Evolutionary conservation across 2,113 vertebrate species (phyloP).

Genomic region (Perca fluviatilis): DNA sequence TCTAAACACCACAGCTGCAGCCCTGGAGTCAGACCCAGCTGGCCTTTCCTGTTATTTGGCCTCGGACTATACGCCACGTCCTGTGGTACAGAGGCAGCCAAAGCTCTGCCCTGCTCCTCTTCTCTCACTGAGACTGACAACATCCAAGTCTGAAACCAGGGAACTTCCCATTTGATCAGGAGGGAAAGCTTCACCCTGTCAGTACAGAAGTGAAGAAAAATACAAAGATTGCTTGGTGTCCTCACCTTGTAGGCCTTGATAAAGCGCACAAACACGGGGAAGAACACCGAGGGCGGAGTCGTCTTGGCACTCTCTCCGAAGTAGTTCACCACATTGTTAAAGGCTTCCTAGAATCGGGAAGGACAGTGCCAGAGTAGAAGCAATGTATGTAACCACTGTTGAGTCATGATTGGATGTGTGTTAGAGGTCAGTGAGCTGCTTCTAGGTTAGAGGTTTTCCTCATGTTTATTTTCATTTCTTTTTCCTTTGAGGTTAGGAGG

Average conservation of each 20-base stretch:
- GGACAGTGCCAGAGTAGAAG: conserved; percentile 41
- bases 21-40: conserved; percentile 79
- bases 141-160: conserved; percentile 31
- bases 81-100: conserved; percentile 69
- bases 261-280: conserved; percentile 96
- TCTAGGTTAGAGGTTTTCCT: conserved; percentile 17
- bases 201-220: neutral
- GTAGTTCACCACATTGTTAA: conserved; percentile 94
- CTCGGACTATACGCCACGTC: conserved; percentile 70
- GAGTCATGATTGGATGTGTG: conserved; percentile 18
- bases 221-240: neutral
- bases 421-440: conserved; percentile 23
- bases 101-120: conserved; percentile 35
- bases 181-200: conserved; percentile 15
- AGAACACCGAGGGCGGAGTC: conserved; percentile 95
- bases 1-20: conserved; percentile 83
- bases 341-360: conserved; percentile 89
- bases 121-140: conserved; percentile 32
- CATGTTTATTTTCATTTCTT: conserved; percentile 21
- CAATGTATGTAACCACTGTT: conserved; percentile 63
- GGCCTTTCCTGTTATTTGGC: conserved; percentile 87
- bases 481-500: conserved; percentile 17
- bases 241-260: conserved; percentile 96
- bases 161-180: conserved; percentile 36
- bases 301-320: conserved; percentile 97